Conservation (phyloP, 2,797 vertebrate species). For the Poecilia gillii region DNA sequence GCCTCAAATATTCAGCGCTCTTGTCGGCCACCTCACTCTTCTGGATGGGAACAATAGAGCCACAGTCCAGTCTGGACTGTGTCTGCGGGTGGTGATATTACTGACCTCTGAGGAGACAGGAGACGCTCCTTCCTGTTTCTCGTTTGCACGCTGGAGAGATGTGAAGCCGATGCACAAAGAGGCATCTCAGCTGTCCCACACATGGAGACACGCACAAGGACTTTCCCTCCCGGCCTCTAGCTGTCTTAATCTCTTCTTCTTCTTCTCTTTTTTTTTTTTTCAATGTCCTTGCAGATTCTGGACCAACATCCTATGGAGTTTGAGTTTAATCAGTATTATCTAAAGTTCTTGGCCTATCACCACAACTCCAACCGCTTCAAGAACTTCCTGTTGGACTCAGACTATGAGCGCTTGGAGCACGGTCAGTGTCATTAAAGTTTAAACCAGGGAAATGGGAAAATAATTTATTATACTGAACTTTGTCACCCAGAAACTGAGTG, state of each 20-base stretch:
- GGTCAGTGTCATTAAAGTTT: slow-evolving; percentile 81
- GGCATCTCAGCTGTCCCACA: slow-evolving; percentile 39
- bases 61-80: slow-evolving; percentile 49
- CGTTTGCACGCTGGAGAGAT: slow-evolving; percentile 46
- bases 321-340: slow-evolving; percentile 98
- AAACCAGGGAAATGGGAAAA: slow-evolving; percentile 10
- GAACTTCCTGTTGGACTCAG: slow-evolving; percentile 98
- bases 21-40: slow-evolving; percentile 54
- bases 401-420: slow-evolving; percentile 96
- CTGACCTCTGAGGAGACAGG: slow-evolving; percentile 62
- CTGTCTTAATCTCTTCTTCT: slow-evolving; percentile 32
- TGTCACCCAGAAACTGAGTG: neutral
- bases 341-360: slow-evolving; percentile 98
- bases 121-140: slow-evolving; percentile 71
- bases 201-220: slow-evolving; percentile 4
- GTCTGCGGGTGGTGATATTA: slow-evolving; percentile 71
- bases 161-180: slow-evolving; percentile 39
- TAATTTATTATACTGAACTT: neutral
- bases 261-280: slow-evolving; percentile 36
- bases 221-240: slow-evolving; percentile 8
- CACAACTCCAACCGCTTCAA: slow-evolving; percentile 98
- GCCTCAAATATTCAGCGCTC: slow-evolving; percentile 74
- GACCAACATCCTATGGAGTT: slow-evolving; percentile 95
- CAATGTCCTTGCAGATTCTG: slow-evolving; percentile 85
- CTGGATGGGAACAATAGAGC: slow-evolving; percentile 67